Percentiles rank a stretch among this genome's conserved stretches.
phyloP scores from a whole-genome alignment of 1,140 invertebrate genomes.

The Drosophila jambulina region DNA sequence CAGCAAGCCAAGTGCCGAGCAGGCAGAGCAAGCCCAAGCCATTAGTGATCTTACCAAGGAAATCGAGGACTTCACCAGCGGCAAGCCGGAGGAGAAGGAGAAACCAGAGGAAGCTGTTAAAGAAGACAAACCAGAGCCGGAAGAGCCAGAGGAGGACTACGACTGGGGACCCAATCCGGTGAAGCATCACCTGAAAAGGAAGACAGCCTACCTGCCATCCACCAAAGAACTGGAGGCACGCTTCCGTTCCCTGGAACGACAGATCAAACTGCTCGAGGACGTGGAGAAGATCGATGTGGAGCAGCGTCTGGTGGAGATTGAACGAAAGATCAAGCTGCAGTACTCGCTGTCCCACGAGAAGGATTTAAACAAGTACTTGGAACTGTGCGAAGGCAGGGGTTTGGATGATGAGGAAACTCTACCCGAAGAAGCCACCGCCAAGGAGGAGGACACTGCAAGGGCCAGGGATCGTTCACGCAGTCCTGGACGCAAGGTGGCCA shows the following conservation, averaged over 20 bases:
- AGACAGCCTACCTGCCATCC: conserved; percentile 75
- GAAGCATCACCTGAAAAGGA: conserved; percentile 76
- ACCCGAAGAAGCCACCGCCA: background rate
- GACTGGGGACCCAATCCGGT: conserved; percentile 79
- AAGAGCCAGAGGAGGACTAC: conserved; percentile 53
- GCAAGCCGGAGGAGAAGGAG: conserved; percentile 33
- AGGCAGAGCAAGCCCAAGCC: conserved; percentile 66
- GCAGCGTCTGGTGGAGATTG: conserved; percentile 72
- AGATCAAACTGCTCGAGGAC: conserved; percentile 79
- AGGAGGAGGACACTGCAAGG: background rate
- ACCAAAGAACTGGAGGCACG: conserved; percentile 78
- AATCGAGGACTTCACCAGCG: conserved; percentile 68
- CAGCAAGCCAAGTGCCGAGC: conserved; percentile 37
- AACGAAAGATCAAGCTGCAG: conserved; percentile 78
- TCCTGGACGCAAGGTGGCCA: conserved; percentile 47
- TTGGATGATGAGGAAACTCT: conserved; percentile 59
- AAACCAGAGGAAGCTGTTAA: conserved; percentile 1
- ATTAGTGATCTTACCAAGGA: conserved; percentile 74
- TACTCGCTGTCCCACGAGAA: conserved; percentile 80
- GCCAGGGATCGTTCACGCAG: conserved; percentile 56
- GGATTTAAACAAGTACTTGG: conserved; percentile 76
- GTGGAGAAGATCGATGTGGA: conserved; percentile 83
- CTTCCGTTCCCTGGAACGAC: conserved; percentile 74
- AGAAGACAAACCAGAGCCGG: conserved; percentile 1
- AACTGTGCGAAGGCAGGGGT: conserved; percentile 74